Evolutionary conservation across 2,113 vertebrate genomes (phyloP), one percentile per base, ranked within the genome.

Genomic region (Menura novaehollandiae): DNA sequence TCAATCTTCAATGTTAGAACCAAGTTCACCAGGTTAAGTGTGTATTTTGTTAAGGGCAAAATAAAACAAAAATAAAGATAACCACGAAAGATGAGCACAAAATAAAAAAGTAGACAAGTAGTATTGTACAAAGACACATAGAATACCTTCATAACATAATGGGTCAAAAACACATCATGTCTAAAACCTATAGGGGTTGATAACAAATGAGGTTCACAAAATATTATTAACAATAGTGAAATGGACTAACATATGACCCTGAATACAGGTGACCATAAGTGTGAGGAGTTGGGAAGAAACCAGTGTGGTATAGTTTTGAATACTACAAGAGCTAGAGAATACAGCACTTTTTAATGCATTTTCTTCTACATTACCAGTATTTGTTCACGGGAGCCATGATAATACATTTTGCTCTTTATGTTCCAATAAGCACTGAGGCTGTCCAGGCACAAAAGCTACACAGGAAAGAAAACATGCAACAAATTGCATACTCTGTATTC

Each of bases 381-480:
- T 55, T 99, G 93, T 51, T 99, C 98, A 92, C 98, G 97, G 23
- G 98, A 98, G 28, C 89, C 94, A 93, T 77, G 98, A 94, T 99
- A 99, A 93, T 98, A 99, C 79, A 99, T 96, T 13, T 94, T 62
- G 82, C 99, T 98, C 90, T 98, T 94, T 37, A 99, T 98, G 16
- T 99, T 99, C 99, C 99, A 99, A 60, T 99, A 99, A 55, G 98
- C 98, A 39, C 99, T 99, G 46, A 99, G 98, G 96, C 98, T 98
- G 71, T 99, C 98, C 75, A 99, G 98, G 72, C 98, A 97, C 12
- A 99, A 97, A 22, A 99, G 98, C 99, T 99, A 64, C 7, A 72
- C 62, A 85, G 68, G 47, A 94, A 80, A 96, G 63, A 78, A 95
- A 89, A 63, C 32, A 66, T 24, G 27, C 30, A 88, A 85, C 10